Evolutionary conservation across 2,888 invertebrate species (phyloP).

Genomic region (Apodemia hepburni): DNA sequence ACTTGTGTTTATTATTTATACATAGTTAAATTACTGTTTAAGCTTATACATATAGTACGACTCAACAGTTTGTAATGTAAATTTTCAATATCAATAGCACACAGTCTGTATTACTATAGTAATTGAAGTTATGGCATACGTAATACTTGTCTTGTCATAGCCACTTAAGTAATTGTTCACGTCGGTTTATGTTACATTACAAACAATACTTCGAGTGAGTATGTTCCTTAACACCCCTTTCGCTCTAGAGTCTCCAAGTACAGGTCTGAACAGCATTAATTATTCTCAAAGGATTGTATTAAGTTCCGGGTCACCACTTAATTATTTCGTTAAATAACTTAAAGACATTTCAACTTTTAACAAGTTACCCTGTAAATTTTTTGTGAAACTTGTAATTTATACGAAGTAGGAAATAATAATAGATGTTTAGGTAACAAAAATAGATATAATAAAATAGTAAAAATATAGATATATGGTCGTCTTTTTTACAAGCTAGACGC

Average conservation of each 20-base stretch:
- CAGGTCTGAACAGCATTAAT: constrained; percentile 30
- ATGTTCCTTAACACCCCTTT: constrained; percentile 7
- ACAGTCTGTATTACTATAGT: not conserved
- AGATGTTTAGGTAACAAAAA: constrained; percentile 49
- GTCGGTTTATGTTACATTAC: not conserved
- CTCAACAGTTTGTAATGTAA: not conserved
- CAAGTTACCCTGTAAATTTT: constrained; percentile 26
- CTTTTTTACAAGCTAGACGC: not conserved
- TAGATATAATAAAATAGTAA: constrained; percentile 7
- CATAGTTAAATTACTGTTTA: not conserved
- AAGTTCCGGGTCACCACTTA: constrained; percentile 15
- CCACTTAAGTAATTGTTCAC: not conserved
- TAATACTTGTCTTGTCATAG: not conserved
- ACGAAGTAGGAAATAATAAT: constrained; percentile 47
- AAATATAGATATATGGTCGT: constrained; percentile 7
- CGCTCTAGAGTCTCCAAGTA: constrained; percentile 34
- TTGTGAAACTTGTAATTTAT: constrained; percentile 49
- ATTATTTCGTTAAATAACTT: constrained; percentile 5
- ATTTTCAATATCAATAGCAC: not conserved
- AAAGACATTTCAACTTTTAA: constrained; percentile 18
- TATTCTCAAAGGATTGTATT: constrained; percentile 24
- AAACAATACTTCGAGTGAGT: not conserved
- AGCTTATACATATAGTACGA: not conserved
- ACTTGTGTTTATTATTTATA: not conserved
- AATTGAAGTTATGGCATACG: not conserved